A percentile compares a stretch with the other conserved stretches of the same genome.
Evolutionary conservation across 2,113 vertebrate species (phyloP).

Genomic region (Eulacestoma nigropectus): DNA sequence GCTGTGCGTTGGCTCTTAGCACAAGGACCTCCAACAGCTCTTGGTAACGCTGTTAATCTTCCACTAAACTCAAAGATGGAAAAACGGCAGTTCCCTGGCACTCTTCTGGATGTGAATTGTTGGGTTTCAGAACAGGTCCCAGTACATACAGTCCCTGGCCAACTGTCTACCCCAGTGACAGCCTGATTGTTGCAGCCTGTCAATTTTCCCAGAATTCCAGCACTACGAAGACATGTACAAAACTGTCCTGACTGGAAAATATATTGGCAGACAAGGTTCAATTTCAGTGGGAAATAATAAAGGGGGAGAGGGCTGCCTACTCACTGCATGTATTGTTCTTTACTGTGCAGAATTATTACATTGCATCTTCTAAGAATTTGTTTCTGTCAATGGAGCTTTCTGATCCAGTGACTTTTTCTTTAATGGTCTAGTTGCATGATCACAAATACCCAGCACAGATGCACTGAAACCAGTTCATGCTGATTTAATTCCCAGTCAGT

Average conservation of each 20-base stretch:
- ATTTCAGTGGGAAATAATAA: neutral
- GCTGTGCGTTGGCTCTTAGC: neutral
- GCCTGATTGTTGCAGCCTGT: neutral
- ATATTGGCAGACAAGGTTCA: neutral
- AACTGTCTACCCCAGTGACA: neutral
- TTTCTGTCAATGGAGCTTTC: neutral
- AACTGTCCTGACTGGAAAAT: neutral
- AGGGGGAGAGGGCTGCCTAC: neutral
- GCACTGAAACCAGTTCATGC: neutral
- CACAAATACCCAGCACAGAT: neutral
- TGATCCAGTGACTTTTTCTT: neutral
- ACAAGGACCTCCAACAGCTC: neutral
- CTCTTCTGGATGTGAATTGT: neutral
- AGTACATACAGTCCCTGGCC: neutral
- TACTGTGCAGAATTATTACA: neutral
- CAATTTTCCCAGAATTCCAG: neutral
- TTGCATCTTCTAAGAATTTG: neutral
- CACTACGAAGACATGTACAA: neutral
- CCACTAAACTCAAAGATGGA: neutral
- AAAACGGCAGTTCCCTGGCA: neutral
- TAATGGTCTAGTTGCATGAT: neutral
- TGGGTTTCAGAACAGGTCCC: neutral
- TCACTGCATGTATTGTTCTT: neutral
- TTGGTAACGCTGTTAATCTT: neutral
- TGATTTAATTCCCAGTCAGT: slow-evolving; percentile 36